Base-by-base conservation (phyloP, 2,888 invertebrate species). In the Drosophila austrosaltans region DNA sequence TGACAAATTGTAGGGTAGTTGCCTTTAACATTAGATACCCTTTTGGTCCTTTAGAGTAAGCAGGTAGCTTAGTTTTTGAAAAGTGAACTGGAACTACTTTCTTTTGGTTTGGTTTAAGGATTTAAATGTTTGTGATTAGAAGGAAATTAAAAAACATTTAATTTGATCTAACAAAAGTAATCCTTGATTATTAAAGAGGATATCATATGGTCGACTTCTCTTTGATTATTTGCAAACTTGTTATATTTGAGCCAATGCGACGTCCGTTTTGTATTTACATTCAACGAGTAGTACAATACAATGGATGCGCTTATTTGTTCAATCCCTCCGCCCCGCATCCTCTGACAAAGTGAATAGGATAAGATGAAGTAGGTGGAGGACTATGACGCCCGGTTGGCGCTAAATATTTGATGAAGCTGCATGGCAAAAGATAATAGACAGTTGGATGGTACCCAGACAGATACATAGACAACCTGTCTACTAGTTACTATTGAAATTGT, bases 401-500 rank as follows among this genome's bases (percentile, higher is more conserved):
- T 85, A 85, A 85, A 85, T 85, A 86, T 85, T 85, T 85, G 86
- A 85, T 85, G 86, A 87, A 75, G 88, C 78, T 81, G 76, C 72
- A 69, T 48, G 57, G 75, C 63, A 82, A 65, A 65, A 75, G 66
- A 62, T 36, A 67, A 59, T n/a, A 25, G 58, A 64, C 60, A 66
- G 59, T 32, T 39, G 10, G 48, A 61, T 28, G 12, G 48, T 25
- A 56, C 61, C 42, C 30, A 53, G 53, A 69, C 59, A 63, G 67
- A 57, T 54, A 75, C 69, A 59, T 66, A 72, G 75, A 72, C 73
- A 69, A 64, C 53, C 36, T 68, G 75, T 74, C 76, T 74, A 71
- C 54, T 69, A 69, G 67, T 60, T 67, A 65, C 58, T 57, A 58
- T 62, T 28, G 36, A 58, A 73, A 63, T 53, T 28, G 59, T 54